Conservation (phyloP, 35 echinoderm and acorn worm genomes). For the Eucidaris tribuloides region DNA sequence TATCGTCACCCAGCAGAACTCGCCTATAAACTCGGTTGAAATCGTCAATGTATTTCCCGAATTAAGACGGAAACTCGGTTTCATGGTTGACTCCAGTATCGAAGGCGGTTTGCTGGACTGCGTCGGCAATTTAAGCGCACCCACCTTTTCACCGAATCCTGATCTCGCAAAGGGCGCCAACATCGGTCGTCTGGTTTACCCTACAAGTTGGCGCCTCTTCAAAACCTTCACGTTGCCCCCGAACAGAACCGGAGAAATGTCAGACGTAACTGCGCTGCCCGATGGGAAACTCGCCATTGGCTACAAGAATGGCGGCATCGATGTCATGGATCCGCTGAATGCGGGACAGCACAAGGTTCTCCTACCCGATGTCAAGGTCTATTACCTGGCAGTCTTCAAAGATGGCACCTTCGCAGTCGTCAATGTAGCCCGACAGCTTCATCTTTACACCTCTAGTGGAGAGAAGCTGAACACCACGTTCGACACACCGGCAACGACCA, state of each 20-base stretch:
- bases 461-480: neutral
- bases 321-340: neutral
- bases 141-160: neutral
- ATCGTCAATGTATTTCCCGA: neutral
- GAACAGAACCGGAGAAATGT: neutral
- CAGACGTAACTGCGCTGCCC: neutral
- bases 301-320: constrained; percentile 13
- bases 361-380: neutral
- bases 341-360: neutral
- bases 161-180: neutral
- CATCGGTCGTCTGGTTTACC: neutral
- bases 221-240: neutral
- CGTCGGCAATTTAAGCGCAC: neutral
- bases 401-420: neutral
- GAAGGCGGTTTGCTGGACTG: constrained; percentile 4
- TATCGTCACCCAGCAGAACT: neutral
- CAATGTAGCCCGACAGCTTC: neutral
- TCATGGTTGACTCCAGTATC: neutral
- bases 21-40: neutral
- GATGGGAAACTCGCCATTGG: neutral
- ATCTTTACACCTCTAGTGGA: neutral
- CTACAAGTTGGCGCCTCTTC: neutral
- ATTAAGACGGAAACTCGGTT: neutral
- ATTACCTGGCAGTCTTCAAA: neutral
- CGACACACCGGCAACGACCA: neutral